These are phyloP conservation scores for Percopsis transmontana DNA, from an alignment of 2,113 vertebrate genomes.

Conservation along the genomic window DNA sequence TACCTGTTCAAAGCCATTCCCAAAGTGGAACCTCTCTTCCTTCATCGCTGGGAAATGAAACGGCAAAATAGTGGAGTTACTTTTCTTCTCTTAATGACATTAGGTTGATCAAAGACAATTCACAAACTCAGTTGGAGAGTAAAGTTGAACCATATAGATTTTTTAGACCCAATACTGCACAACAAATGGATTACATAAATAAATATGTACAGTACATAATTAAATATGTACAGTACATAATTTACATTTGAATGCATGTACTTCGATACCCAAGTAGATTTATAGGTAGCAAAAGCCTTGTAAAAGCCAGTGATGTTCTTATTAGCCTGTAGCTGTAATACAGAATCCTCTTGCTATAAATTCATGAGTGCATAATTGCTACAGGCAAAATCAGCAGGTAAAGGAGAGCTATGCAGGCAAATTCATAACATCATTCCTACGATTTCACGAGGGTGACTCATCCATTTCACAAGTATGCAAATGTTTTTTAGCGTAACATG, in stretches of 20 bases:
- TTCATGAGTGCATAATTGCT: not conserved
- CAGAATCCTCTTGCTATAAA: not conserved
- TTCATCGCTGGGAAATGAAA: constrained; percentile 77
- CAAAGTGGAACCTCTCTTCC: constrained; percentile 85
- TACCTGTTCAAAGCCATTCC: constrained; percentile 79
- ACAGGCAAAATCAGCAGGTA: not conserved
- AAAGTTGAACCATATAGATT: too few species aligned
- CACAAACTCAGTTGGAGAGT: not conserved
- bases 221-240: not conserved
- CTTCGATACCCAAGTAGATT: not conserved
- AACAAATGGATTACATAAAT: not conserved
- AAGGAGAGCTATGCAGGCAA: too few species aligned
- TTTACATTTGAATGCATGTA: not conserved
- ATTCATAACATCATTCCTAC: too few species aligned
- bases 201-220: not conserved
- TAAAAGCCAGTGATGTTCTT: not conserved
- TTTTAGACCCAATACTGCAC: too few species aligned
- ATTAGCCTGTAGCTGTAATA: not conserved
- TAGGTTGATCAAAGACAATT: too few species aligned
- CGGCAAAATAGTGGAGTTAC: not conserved
- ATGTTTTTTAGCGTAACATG: too few species aligned
- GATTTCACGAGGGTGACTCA: too few species aligned
- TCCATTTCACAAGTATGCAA: too few species aligned
- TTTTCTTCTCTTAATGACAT: not conserved
- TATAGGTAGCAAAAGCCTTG: not conserved